These are phyloP conservation scores for Caenorhabditis macrosperma DNA, from an alignment of 2,888 invertebrate species.

Conservation along the genomic window DNA sequence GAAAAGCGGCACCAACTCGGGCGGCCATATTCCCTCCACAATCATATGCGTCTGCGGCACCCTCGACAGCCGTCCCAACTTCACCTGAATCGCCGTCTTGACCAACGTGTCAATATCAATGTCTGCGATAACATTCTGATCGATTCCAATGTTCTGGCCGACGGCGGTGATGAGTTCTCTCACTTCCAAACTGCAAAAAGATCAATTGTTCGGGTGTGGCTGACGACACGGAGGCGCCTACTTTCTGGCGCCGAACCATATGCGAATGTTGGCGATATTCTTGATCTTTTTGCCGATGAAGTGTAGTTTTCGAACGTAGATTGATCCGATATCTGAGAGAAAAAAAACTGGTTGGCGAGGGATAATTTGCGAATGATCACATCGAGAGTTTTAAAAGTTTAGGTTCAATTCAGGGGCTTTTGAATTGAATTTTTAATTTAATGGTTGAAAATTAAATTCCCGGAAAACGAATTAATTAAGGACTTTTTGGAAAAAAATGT, in stretches of 20 bases:
- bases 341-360: no score
- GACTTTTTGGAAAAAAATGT: no score
- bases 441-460: no score
- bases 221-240: conserved; percentile 51
- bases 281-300: conserved; percentile 74
- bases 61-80: conserved; percentile 73
- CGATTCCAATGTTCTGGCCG: conserved; percentile 78
- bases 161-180: conserved; percentile 76
- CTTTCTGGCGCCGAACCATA: conserved; percentile 79
- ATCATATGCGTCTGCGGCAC: conserved; percentile 78
- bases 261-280: conserved; percentile 75
- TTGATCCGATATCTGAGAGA: conserved; percentile 75
- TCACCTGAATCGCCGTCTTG: conserved; percentile 78
- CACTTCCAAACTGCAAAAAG: conserved; percentile 72
- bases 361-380: no score
- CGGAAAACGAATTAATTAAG: no score
- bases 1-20: conserved; percentile 77
- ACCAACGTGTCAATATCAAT: conserved; percentile 77
- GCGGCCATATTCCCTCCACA: conserved; percentile 77
- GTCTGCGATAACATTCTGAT: conserved; percentile 72
- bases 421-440: no score
- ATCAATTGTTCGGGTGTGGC: neutral
- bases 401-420: no score
- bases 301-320: conserved; percentile 77
- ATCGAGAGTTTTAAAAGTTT: no score